Conservation (phyloP, 1,140 invertebrate genomes). For the Bactericera cockerelli region DNA sequence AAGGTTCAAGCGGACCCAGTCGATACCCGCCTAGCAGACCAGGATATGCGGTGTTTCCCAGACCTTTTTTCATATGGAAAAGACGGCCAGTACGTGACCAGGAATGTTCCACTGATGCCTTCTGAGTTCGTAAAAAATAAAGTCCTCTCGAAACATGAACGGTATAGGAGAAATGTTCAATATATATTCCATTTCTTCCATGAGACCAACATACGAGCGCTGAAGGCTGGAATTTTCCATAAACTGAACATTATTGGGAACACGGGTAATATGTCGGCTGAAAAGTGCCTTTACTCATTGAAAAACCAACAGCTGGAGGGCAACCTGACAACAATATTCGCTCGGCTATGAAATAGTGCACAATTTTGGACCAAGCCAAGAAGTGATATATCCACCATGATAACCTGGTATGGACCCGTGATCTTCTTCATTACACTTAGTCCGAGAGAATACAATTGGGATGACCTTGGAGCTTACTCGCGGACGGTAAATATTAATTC, state of each 20-base stretch:
- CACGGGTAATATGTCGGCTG: constrained; percentile 21
- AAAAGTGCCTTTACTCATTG: constrained; percentile 21
- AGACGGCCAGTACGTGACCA: neutral
- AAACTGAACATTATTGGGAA: constrained; percentile 24
- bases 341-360: constrained; percentile 19
- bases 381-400: constrained; percentile 21
- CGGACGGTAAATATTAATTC: constrained; percentile 19
- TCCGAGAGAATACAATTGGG: constrained; percentile 10
- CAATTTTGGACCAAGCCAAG: constrained; percentile 19
- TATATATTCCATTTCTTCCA: constrained; percentile 25
- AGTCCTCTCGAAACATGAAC: constrained; percentile 22
- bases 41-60: neutral
- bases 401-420: constrained; percentile 15
- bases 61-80: neutral
- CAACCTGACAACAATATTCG: constrained; percentile 19
- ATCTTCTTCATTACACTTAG: constrained; percentile 18
- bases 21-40: neutral
- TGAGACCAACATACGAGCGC: constrained; percentile 23
- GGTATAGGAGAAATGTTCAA: constrained; percentile 24
- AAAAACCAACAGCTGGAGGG: constrained; percentile 18
- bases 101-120: neutral
- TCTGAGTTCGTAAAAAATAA: constrained; percentile 23
- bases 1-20: neutral
- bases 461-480: constrained; percentile 13
- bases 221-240: constrained; percentile 25